Base-by-base conservation (phyloP, 2,888 invertebrate species). In the Rhabditoides inermis region DNA sequence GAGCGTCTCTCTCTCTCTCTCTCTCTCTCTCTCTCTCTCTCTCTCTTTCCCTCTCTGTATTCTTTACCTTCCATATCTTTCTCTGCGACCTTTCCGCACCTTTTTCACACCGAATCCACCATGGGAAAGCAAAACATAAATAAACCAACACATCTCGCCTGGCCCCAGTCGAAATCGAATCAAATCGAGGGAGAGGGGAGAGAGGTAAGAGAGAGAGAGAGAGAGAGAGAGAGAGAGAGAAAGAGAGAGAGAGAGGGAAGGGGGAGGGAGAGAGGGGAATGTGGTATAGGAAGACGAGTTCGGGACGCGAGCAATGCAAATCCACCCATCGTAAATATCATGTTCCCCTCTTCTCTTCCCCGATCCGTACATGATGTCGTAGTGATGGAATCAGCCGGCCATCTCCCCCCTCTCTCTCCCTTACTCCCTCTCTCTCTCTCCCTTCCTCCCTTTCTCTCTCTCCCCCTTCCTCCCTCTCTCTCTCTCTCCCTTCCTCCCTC, bases 171-270 rank as follows among this genome's bases (percentile, higher is more conserved):
- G n/a, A n/a, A n/a, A n/a, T n/a, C n/a, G n/a, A n/a, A n/a, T n/a
- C 18, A 18, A 18, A 30, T 27, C 27, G 28, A 49, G 40, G 48
- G 18, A 40, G 44, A 49, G 28, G 27, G 39, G 30, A 36, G 46
- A 37, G 39, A 26, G 22, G 7, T n/a, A 20, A 27, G 12, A 22
- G 39, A 18, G 23, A 37, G 39, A 27, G 32, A 22, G 27, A 36
- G 10, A 30, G 35, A 22, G 23, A 4, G n/a, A 32, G 32, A 32
- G 15, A 32, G 32, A 32, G 15, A 10, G 32, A 32, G 32, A 32
- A 32, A 10, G 15, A 32, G 32, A 32, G 15, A 15, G 15, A 32
- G 32, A 32, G 15, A 15, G 15, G 32, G 15, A 32, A 32, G 10
- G 7, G 15, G 15, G 10, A 10, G 32, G 10, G 15, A 32, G 32